Percentiles rank a stretch among this genome's conserved stretches.
These are phyloP conservation scores for Caenorhabditis becei DNA, from an alignment of 2,888 invertebrate species.

Conservation along the genomic window DNA sequence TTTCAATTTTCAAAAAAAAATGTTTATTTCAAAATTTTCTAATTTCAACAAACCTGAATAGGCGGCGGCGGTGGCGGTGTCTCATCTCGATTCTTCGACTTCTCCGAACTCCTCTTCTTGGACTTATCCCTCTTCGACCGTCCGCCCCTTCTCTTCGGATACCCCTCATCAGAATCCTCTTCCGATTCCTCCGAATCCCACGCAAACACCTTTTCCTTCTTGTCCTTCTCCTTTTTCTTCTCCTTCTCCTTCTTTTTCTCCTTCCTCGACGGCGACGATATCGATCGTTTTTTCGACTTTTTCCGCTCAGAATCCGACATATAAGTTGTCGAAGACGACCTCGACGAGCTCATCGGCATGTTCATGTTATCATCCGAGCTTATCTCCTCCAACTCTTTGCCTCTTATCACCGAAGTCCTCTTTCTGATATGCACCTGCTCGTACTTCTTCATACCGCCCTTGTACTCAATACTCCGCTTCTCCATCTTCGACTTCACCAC, in stretches of 20 bases:
- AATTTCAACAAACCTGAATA: too few relatives aligned
- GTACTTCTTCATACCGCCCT: slow-evolving; percentile 35
- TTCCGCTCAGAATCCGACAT: slow-evolving; percentile 23
- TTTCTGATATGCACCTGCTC: slow-evolving; percentile 35
- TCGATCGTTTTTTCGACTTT: slow-evolving; percentile 4
- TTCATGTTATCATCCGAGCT: slow-evolving; percentile 28
- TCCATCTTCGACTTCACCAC: slow-evolving; percentile 23
- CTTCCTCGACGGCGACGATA: not conserved
- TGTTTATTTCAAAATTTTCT: too few relatives aligned
- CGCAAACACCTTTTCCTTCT: slow-evolving; percentile 9
- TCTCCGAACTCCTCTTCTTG: not conserved
- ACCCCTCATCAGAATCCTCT: slow-evolving; percentile 56
- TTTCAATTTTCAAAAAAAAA: too few relatives aligned
- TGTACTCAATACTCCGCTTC: slow-evolving; percentile 47
- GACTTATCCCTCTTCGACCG: not conserved
- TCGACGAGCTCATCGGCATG: slow-evolving; percentile 9
- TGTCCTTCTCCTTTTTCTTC: slow-evolving; percentile 6
- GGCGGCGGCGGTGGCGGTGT: too few relatives aligned
- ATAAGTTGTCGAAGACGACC: slow-evolving; percentile 39
- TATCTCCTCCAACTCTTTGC: slow-evolving; percentile 24
- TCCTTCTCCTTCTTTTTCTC: not conserved
- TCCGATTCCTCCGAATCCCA: slow-evolving; percentile 56
- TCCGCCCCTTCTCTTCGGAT: slow-evolving; percentile 5
- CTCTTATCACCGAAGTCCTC: slow-evolving; percentile 33
- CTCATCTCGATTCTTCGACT: not conserved